Percentiles rank a stretch among this genome's conserved stretches.
Conservation (phyloP, 2,888 invertebrate species). For the Orthosia gothica region DNA sequence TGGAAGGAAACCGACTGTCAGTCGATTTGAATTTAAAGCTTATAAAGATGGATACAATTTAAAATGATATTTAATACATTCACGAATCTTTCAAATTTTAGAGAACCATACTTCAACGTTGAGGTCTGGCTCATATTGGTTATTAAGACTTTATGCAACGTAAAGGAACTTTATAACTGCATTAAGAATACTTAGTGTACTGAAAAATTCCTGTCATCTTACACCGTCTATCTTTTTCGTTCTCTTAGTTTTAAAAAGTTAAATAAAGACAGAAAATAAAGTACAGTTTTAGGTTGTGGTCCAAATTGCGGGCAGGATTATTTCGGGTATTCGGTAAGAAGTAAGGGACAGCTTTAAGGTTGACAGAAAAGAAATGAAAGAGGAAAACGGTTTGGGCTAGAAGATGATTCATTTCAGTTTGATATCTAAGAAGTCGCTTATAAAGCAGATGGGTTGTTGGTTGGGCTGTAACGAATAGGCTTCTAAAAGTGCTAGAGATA, state of each 20-base stretch:
- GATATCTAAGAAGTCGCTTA: too few species aligned
- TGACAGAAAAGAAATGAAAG: too few species aligned
- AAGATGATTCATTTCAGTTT: too few species aligned
- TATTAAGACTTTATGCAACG: too few species aligned
- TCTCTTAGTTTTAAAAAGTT: conserved; percentile 38
- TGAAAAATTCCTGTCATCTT: conserved; percentile 32
- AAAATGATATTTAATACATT: background rate
- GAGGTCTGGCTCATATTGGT: conserved; percentile 1
- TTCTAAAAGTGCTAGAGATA: conserved; percentile 1
- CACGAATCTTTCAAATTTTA: background rate
- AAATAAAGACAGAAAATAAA: too few species aligned
- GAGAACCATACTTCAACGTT: background rate
- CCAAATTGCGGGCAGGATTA: conserved; percentile 3
- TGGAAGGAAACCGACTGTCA: too few species aligned
- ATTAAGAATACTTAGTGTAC: conserved; percentile 39
- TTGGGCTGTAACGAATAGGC: background rate
- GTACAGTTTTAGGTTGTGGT: conserved; percentile 40
- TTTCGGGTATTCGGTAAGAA: background rate
- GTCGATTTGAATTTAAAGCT: background rate
- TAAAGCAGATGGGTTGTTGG: too few species aligned
- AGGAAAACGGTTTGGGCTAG: too few species aligned
- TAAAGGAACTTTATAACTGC: conserved; percentile 25
- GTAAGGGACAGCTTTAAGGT: too few species aligned
- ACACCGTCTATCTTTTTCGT: conserved; percentile 19
- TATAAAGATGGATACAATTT: background rate